phyloP scores from a whole-genome alignment of 2,888 invertebrate species.

The Dexiosoma caninum region DNA sequence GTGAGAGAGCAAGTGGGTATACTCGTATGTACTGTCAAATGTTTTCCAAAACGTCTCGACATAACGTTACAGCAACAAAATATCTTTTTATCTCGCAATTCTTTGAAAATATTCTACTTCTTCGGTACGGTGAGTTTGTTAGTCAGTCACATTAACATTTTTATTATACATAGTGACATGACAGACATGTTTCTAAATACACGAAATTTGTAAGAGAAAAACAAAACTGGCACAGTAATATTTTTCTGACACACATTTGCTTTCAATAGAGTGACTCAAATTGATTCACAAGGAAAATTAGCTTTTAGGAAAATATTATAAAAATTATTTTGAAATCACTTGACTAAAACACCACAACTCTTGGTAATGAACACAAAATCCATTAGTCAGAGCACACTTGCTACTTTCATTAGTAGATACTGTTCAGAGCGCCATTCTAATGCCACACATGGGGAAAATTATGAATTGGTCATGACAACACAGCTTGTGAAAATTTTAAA shows the following conservation, averaged over 20 bases:
- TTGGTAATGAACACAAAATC: no score
- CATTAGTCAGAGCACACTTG: no score
- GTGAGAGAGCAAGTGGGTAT: background rate
- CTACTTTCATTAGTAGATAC: no score
- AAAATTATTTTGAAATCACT: no score
- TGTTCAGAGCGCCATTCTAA: no score
- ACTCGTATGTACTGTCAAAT: background rate
- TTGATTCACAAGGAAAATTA: no score
- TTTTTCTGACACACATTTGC: background rate
- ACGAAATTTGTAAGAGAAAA: background rate
- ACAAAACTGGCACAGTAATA: background rate
- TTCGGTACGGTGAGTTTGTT: background rate
- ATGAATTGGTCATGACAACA: no score
- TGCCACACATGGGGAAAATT: no score
- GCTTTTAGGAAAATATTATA: no score
- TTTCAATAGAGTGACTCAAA: background rate
- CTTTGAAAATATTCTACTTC: background rate
- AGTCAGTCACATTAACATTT: conserved; percentile 43
- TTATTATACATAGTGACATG: conserved; percentile 41
- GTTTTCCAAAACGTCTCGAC: background rate
- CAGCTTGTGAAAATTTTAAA: no score
- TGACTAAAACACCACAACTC: no score
- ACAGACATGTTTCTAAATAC: conserved; percentile 16
- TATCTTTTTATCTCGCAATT: background rate
- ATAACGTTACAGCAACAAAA: background rate